Percentiles rank a stretch among this genome's conserved stretches.
These are phyloP conservation scores for Catamblyrhynchus diadema DNA, from an alignment of 2,797 vertebrate species.

Conservation along the genomic window DNA sequence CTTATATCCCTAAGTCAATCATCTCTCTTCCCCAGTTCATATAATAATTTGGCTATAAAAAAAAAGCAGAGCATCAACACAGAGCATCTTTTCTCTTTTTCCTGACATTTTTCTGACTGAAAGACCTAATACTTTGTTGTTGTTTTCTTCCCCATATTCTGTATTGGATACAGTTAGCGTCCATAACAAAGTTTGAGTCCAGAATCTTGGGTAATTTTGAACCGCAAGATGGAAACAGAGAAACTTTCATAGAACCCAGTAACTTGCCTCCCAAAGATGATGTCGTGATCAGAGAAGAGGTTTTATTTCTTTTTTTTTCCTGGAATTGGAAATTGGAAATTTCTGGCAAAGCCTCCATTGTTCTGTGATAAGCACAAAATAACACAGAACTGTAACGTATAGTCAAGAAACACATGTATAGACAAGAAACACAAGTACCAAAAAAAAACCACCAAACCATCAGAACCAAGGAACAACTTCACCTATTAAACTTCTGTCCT, in stretches of 20 bases:
- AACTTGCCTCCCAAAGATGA: not conserved
- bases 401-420: not conserved
- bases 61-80: accelerated
- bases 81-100: not conserved
- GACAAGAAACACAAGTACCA: not conserved
- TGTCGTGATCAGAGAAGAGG: accelerated
- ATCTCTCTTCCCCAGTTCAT: not conserved
- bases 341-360: not conserved
- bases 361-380: not conserved
- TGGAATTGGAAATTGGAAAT: not conserved
- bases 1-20: not conserved
- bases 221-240: accelerated
- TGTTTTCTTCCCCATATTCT: not conserved
- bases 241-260: not conserved
- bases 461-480: not conserved
- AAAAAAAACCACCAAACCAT: accelerated
- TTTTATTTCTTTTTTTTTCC: accelerated
- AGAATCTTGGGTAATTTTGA: not conserved
- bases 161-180: not conserved
- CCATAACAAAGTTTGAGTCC: not conserved
- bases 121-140: not conserved
- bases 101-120: not conserved
- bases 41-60: not conserved
- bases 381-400: not conserved
- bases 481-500: not conserved